Evolutionary conservation across 1,140 invertebrate genomes (phyloP), one percentile per base, ranked within the genome.

Genomic region (Pogonomyrmex barbatus): DNA sequence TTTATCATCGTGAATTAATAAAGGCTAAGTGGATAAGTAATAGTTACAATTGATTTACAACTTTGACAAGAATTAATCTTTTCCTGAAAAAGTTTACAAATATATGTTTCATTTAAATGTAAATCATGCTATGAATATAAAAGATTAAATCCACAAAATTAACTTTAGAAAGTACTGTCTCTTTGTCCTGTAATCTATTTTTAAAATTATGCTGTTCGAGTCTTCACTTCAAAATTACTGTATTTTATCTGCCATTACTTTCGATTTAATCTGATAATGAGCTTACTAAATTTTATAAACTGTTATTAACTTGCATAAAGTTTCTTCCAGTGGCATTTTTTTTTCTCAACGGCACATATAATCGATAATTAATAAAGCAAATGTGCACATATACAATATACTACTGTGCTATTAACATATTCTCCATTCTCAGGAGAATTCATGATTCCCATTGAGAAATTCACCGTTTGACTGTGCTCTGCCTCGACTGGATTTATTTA

Each of bases 401-500:
- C 30, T 30, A 12, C 68, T 8, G 33, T 2, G 30, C 33, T 1
- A 24, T 73, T 30, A 42, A 81, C 24, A 81, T 68, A 67, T 68
- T 12, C 33, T n/a, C 14, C 24, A 14, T 47, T 79, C 60, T 39
- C 62, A 42, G 8, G 47, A 42, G 67, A 12, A 47, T 73, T 82
- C 54, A 50, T 60, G 67, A 82, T 82, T 56, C 30, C 42, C 54
- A 82, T 82, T 60, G 67, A 73, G 67, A 36, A 60, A 2, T 17
- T 24, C 70, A 12, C 36, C 42, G 45, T 75, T 83, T 82, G 42
- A 82, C 30, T 83, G 54, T 36, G 58, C 10, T 33, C 54, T 71
- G 60, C 54, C 30, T 52, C 39, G 12, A 42, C 24, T n/a, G 39
- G 58, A 42, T 52, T 73, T 77, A 76, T 85, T 90, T 85, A 77